A percentile compares a stretch with the other conserved stretches of the same genome.
These are phyloP conservation scores for Centruroides vittatus DNA, from an alignment of 1,140 invertebrate species.

Conservation along the genomic window DNA sequence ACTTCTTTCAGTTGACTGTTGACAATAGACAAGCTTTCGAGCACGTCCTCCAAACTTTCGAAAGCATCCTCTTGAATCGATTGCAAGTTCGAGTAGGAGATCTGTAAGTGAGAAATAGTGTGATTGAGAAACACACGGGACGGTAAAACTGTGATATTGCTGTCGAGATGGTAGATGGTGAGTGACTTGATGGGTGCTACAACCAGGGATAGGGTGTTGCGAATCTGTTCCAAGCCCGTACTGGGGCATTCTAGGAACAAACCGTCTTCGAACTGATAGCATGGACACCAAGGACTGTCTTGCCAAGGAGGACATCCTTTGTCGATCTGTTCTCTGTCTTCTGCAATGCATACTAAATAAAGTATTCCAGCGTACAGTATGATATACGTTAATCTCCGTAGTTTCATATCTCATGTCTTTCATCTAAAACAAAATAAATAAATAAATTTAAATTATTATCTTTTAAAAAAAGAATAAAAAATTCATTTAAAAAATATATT, in stretches of 20 bases:
- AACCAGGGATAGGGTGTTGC: conserved; percentile 37
- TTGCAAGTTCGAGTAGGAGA: conserved; percentile 59
- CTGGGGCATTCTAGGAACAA: conserved; percentile 76
- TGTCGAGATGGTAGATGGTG: conserved; percentile 71
- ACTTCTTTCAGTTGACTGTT: conserved; percentile 62
- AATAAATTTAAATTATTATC: background rate
- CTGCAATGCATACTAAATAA: too few species aligned
- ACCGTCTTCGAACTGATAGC: conserved; percentile 80
- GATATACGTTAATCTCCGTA: background rate
- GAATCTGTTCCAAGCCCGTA: conserved; percentile 44
- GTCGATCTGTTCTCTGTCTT: background rate
- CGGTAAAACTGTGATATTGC: conserved; percentile 49
- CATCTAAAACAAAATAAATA: background rate
- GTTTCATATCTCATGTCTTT: background rate
- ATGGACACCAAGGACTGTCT: conserved; percentile 63
- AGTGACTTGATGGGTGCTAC: conserved; percentile 53
- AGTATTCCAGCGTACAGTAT: too few species aligned
- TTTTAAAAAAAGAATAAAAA: background rate
- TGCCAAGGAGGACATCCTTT: conserved; percentile 47
- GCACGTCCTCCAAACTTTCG: conserved; percentile 47
- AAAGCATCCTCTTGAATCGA: conserved; percentile 59
- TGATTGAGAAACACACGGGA: conserved; percentile 49
- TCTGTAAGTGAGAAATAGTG: conserved; percentile 54
- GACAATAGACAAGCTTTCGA: conserved; percentile 65
- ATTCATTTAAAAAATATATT: background rate